phyloP scores from a whole-genome alignment of 1,140 invertebrate species.

The Acyrthosiphon pisum region DNA sequence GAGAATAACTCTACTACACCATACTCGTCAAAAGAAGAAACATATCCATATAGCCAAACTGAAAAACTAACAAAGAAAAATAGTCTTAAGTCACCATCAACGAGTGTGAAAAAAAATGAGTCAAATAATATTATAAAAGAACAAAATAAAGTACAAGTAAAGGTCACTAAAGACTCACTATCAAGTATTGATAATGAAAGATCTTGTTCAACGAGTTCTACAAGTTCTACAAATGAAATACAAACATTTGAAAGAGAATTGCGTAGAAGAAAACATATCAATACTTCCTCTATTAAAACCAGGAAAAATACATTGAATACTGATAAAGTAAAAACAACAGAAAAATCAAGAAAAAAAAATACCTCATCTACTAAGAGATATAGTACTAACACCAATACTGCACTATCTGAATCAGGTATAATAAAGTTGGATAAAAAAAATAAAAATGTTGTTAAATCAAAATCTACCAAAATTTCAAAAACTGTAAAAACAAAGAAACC shows the following conservation, averaged over 20 bases:
- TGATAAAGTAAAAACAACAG: not conserved
- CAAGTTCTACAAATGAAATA: not conserved
- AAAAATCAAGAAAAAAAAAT: not conserved
- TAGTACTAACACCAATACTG: not conserved
- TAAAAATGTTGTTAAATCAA: not conserved
- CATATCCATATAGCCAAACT: not conserved
- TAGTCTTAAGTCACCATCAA: not conserved
- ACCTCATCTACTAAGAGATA: not conserved
- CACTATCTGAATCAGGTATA: not conserved
- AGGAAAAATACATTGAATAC: not conserved
- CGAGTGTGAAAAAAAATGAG: not conserved
- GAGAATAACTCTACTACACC: not conserved
- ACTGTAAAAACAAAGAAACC: conserved; percentile 17
- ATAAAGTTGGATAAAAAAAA: conserved; percentile 10
- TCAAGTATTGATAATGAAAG: not conserved
- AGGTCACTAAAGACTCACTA: not conserved
- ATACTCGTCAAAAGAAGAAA: not conserved
- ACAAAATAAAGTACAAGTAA: not conserved
- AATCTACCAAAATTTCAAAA: not conserved
- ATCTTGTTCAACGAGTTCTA: not conserved
- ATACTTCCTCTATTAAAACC: not conserved
- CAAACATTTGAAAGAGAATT: not conserved
- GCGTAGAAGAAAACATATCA: not conserved
- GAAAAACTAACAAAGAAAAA: not conserved
- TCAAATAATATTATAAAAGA: not conserved